These are phyloP conservation scores for Lasioglossum marginatum DNA, from an alignment of 2,888 invertebrate genomes.

Conservation along the genomic window DNA sequence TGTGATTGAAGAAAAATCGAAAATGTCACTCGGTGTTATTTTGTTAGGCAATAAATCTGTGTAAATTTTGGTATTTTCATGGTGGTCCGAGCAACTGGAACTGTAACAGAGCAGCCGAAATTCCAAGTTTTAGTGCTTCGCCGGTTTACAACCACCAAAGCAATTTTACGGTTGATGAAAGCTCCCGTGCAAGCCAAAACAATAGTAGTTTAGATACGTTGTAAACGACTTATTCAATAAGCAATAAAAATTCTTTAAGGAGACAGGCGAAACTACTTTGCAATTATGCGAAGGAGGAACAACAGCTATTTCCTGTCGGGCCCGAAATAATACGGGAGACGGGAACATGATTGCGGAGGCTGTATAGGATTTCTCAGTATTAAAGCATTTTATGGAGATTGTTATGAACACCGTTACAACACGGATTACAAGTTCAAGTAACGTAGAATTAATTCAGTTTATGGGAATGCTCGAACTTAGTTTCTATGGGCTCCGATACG, in stretches of 20 bases:
- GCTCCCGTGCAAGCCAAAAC: not conserved
- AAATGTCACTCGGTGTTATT: not conserved
- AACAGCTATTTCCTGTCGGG: not conserved
- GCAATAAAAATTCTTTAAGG: slow-evolving; percentile 14
- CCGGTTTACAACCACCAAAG: not conserved
- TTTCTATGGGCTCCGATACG: not conserved
- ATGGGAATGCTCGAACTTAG: slow-evolving; percentile 7
- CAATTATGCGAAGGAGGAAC: slow-evolving; percentile 4
- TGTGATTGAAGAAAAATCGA: not conserved
- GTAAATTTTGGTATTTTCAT: not conserved
- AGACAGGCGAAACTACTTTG: not conserved
- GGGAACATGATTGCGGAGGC: not conserved
- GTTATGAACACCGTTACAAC: slow-evolving; percentile 19
- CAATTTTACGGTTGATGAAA: slow-evolving; percentile 28
- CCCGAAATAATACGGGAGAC: not conserved
- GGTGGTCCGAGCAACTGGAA: not conserved
- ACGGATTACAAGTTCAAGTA: slow-evolving; percentile 9
- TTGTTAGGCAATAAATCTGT: too few relatives aligned
- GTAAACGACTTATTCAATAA: not conserved
- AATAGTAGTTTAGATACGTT: not conserved
- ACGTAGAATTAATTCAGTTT: slow-evolving; percentile 17
- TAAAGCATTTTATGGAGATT: slow-evolving; percentile 7
- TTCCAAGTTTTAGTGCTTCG: slow-evolving; percentile 11
- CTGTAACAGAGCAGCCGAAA: not conserved
- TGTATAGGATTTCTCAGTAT: not conserved